These are phyloP conservation scores for Lepisosteus oculatus DNA, from an alignment of 2,113 vertebrate species.

Conservation along the genomic window DNA sequence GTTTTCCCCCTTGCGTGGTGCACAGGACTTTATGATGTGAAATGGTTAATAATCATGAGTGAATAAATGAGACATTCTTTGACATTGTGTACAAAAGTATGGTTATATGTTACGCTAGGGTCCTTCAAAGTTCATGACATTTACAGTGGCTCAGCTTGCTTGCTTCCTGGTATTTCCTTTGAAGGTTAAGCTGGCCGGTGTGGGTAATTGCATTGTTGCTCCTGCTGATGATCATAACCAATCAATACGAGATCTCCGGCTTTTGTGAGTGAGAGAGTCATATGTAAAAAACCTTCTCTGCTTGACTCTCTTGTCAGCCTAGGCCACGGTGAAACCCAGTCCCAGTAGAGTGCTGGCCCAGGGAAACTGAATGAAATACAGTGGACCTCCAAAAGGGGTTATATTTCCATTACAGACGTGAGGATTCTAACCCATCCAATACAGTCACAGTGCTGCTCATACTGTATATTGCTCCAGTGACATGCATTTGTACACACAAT, in stretches of 20 bases:
- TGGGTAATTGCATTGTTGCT: slow-evolving; percentile 46
- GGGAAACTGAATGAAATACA: slow-evolving; percentile 3
- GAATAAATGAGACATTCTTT: slow-evolving; percentile 16
- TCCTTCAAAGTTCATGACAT: slow-evolving; percentile 72
- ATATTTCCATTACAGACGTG: background rate
- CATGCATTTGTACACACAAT: no score
- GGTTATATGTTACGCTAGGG: slow-evolving; percentile 45
- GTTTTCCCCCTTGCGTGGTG: no score
- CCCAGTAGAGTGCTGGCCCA: background rate
- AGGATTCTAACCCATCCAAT: background rate
- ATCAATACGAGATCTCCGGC: slow-evolving; percentile 30
- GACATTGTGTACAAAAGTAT: slow-evolving; percentile 39
- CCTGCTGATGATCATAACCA: slow-evolving; percentile 31
- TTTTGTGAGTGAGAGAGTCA: background rate
- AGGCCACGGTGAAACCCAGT: background rate
- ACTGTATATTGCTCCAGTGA: no score
- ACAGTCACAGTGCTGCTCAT: background rate
- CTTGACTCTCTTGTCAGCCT: background rate
- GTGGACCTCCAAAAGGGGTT: background rate
- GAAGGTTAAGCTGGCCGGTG: slow-evolving; percentile 64
- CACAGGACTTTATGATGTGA: background rate
- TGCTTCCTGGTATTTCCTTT: slow-evolving; percentile 62
- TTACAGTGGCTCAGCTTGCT: slow-evolving; percentile 50
- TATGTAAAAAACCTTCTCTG: background rate
- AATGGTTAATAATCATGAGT: background rate